phyloP scores from a whole-genome alignment of 1,140 invertebrate genomes.

The Dolichoris vasculosae region DNA sequence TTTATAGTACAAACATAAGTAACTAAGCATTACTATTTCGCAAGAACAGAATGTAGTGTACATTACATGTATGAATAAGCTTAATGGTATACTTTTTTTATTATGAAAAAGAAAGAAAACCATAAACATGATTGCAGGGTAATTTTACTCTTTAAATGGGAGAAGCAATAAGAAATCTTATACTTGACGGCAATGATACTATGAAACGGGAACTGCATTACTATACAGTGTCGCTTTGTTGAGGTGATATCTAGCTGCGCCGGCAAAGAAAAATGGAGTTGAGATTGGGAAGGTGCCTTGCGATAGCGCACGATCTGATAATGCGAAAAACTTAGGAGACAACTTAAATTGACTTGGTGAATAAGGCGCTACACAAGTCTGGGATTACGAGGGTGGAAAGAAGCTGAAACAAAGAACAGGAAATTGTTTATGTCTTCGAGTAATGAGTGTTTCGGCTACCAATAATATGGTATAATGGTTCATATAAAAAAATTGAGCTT shows the following conservation, averaged over 20 bases:
- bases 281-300: background rate
- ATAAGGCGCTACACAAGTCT: conserved; percentile 8
- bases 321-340: background rate
- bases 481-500: background rate
- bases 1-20: no score
- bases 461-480: background rate
- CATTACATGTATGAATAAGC: no score
- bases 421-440: conserved; percentile 49
- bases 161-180: background rate
- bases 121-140: no score
- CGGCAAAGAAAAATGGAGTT: background rate
- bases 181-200: background rate
- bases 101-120: no score
- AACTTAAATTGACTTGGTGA: conserved; percentile 41
- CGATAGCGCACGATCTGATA: conserved; percentile 41
- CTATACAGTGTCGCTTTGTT: conserved; percentile 18
- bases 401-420: background rate
- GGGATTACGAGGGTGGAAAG: background rate
- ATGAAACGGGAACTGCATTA: background rate
- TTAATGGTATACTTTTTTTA: no score
- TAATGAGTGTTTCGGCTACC: background rate
- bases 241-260: background rate
- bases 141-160: background rate
- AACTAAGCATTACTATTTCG: no score
- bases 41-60: no score